Evolutionary conservation across 2,888 invertebrate species (phyloP), one percentile per base, ranked within the genome.

Genomic region (Digitonthophagus gazella): DNA sequence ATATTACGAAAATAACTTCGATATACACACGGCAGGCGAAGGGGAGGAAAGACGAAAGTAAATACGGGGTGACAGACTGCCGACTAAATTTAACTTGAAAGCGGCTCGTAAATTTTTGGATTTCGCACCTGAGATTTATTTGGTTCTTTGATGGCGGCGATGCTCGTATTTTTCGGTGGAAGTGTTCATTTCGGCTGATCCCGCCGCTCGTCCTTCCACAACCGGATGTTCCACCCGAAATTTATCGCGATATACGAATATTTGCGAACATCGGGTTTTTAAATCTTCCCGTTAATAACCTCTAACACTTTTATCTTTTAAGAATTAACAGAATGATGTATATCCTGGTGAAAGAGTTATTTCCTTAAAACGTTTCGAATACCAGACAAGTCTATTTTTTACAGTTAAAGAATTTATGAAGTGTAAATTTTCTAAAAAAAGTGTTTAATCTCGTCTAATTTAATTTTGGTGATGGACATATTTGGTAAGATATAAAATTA

Each of bases 151-250:
- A 44, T 44, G 28, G 28, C 28, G 28, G 28, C 28, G 28, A 44
- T 44, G 28, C 28, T 44, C 28, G 28, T 44, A 44, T 44, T 44
- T 44, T 15, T 54, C 65, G 28, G 8, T 16, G 63, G 15, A 67
- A 64, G 64, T 67, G 64, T 67, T 20, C 63, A 64, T 63, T 67
- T 64, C 14, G 28, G 28, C 28, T 44, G 28, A 44, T 44, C 28
- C 28, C 28, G 28, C 28, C 8, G 28, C 28, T 44, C 28, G 28
- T 44, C 28, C 28, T 44, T 44, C 28, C 11, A 6, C 28, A 11
- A 44, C 28, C 28, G 28, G 28, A 44, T 44, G 28, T 44, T 44
- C 28, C 8, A 44, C 6, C 6, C 11, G 28, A 44, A 11, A 44
- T 44, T 44, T 44, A 44, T 44, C 28, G 28, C 6, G 28, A 6